These are phyloP conservation scores for Trichonephila inaurata DNA, from an alignment of 1,140 invertebrate species.

Conservation along the genomic window DNA sequence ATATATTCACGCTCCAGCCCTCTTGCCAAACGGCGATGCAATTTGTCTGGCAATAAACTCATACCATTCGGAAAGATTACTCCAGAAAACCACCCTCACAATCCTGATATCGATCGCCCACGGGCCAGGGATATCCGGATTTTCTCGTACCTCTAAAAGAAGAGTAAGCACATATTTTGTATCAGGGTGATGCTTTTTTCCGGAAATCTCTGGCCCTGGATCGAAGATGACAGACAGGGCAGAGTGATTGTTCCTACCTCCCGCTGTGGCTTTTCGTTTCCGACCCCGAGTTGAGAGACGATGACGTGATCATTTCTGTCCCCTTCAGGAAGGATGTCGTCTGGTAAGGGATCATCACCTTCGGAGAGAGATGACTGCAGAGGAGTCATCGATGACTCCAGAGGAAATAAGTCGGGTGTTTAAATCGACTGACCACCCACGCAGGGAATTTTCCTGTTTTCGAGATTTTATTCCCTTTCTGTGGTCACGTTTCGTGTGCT, in stretches of 20 bases:
- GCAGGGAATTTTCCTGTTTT: background rate
- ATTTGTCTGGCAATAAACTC: background rate
- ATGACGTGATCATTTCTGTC: conserved; percentile 11
- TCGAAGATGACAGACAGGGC: conserved; percentile 40
- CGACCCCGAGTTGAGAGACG: too few relatives aligned
- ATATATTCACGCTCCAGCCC: too few relatives aligned
- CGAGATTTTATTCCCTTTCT: background rate
- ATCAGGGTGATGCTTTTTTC: background rate
- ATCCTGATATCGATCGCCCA: conserved; percentile 24
- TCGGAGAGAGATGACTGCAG: background rate
- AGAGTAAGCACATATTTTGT: conserved; percentile 12
- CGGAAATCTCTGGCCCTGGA: background rate
- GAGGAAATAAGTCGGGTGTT: background rate
- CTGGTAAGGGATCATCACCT: background rate
- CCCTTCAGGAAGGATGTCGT: conserved; percentile 10
- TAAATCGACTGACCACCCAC: conserved; percentile 10
- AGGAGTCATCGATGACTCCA: conserved; percentile 9
- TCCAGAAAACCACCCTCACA: conserved; percentile 3
- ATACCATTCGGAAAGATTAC: background rate
- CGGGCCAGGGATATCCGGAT: background rate
- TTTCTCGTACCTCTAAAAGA: background rate
- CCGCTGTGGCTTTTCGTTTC: background rate
- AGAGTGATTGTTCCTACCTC: background rate
- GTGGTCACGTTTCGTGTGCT: too few relatives aligned
- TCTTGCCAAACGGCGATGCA: background rate